A percentile compares a stretch with the other conserved stretches of the same genome.
Evolutionary conservation across 2,113 vertebrate genomes (phyloP).

Genomic region (Atherinomorus stipes): DNA sequence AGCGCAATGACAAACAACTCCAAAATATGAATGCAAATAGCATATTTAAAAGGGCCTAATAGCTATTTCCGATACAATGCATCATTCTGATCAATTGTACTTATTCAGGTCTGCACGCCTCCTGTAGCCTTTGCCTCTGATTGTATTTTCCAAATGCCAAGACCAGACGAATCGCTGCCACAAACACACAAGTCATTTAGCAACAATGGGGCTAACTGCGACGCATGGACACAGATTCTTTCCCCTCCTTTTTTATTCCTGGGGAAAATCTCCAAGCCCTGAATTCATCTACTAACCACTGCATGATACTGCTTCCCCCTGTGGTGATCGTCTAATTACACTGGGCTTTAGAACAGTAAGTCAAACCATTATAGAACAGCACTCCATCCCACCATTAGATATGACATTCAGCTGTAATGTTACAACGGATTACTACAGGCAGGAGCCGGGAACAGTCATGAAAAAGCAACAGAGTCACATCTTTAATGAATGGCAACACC

Average conservation of each 20-base stretch:
- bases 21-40: conserved; percentile 71
- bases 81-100: conserved; percentile 80
- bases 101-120: conserved; percentile 68
- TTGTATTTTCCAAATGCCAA: conserved; percentile 81
- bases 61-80: conserved; percentile 67
- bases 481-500: conserved; percentile 58
- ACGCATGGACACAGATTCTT: conserved; percentile 19
- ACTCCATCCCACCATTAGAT: conserved; percentile 37
- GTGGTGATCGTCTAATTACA: conserved; percentile 57
- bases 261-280: conserved; percentile 12
- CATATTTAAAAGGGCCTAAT: conserved; percentile 73
- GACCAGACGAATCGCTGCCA: conserved; percentile 64
- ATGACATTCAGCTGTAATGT: conserved; percentile 36
- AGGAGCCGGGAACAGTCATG: conserved; percentile 43
- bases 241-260: background rate
- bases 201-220: conserved; percentile 69
- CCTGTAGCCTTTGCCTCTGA: conserved; percentile 72
- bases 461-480: conserved; percentile 47
- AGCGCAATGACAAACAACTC: conserved; percentile 59
- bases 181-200: conserved; percentile 71
- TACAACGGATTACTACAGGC: conserved; percentile 39
- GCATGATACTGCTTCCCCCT: conserved; percentile 15
- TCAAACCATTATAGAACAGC: conserved; percentile 15
- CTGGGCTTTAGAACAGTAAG: conserved; percentile 29
- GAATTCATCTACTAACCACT: conserved; percentile 23